A percentile compares a stretch with the other conserved stretches of the same genome.
These are phyloP conservation scores for Dendronephthya gigantea DNA, from an alignment of 64 coral and sea anemone species.

Conservation along the genomic window DNA sequence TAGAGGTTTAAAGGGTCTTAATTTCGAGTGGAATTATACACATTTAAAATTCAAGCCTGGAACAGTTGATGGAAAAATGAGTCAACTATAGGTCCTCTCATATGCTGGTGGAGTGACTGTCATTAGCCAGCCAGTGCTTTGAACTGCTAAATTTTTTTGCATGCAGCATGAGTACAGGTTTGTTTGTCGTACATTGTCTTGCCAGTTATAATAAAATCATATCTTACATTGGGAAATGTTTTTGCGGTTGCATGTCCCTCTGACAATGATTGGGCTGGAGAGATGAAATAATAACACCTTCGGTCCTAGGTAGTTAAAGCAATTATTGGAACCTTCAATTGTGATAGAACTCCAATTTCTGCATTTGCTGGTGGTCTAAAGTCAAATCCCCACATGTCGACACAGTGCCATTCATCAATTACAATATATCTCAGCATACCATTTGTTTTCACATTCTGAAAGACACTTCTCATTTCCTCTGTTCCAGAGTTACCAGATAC, in stretches of 20 bases:
- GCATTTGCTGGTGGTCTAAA: slow-evolving; percentile 1
- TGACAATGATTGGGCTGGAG: not conserved
- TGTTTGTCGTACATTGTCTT: no score
- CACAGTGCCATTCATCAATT: not conserved
- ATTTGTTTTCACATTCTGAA: not conserved
- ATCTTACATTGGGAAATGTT: not conserved
- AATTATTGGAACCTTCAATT: not conserved
- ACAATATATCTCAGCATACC: not conserved
- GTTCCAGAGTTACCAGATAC: not conserved
- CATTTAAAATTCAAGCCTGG: no score
- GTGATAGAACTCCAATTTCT: not conserved
- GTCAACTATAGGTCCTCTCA: no score
- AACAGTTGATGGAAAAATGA: no score
- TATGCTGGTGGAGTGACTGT: no score
- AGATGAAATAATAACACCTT: not conserved
- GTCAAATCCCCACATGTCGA: slow-evolving; percentile 15
- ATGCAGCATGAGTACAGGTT: no score
- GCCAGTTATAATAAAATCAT: no score
- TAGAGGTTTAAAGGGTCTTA: no score
- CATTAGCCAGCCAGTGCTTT: no score
- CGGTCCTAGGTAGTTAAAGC: not conserved
- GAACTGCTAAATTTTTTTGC: no score
- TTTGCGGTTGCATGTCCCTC: not conserved
- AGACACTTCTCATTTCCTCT: not conserved
- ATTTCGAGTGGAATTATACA: no score